Conservation (phyloP, 2,797 vertebrate genomes). For the Malurus leucopterus region DNA sequence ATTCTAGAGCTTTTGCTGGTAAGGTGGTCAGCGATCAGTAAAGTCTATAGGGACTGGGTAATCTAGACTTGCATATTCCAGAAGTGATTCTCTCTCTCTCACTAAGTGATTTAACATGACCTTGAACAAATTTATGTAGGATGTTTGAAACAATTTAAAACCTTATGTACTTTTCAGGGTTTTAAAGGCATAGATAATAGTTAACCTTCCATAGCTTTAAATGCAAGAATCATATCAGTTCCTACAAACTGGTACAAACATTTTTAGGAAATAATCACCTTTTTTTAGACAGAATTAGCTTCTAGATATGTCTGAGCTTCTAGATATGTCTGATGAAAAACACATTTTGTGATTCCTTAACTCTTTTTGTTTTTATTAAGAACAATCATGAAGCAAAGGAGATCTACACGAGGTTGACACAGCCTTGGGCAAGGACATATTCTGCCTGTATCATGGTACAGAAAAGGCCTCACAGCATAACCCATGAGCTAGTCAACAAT, state of each 20-base stretch:
- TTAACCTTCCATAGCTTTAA: not conserved
- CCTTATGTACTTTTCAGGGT: not conserved
- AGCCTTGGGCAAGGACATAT: not conserved
- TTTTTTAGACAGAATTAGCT: not conserved
- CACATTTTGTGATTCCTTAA: not conserved
- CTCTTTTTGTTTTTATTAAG: not conserved
- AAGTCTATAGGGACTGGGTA: not conserved
- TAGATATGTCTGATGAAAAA: not conserved
- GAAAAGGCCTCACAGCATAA: not conserved
- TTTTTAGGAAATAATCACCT: not conserved
- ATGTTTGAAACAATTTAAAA: not conserved
- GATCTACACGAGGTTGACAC: fast-evolving
- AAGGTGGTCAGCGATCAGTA: not conserved
- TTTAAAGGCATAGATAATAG: not conserved
- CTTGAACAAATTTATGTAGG: not conserved
- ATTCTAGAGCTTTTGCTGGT: not conserved
- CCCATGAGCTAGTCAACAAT: not conserved
- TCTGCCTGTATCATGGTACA: not conserved
- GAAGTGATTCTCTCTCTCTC: not conserved
- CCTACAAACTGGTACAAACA: not conserved
- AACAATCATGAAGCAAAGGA: not conserved
- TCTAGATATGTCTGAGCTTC: not conserved
- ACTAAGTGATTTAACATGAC: not conserved
- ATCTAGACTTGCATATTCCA: not conserved
- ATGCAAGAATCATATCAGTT: not conserved